A percentile compares a stretch with the other conserved stretches of the same genome.
Evolutionary conservation across 2,113 vertebrate species (phyloP).

Genomic region (Anguilla japonica): DNA sequence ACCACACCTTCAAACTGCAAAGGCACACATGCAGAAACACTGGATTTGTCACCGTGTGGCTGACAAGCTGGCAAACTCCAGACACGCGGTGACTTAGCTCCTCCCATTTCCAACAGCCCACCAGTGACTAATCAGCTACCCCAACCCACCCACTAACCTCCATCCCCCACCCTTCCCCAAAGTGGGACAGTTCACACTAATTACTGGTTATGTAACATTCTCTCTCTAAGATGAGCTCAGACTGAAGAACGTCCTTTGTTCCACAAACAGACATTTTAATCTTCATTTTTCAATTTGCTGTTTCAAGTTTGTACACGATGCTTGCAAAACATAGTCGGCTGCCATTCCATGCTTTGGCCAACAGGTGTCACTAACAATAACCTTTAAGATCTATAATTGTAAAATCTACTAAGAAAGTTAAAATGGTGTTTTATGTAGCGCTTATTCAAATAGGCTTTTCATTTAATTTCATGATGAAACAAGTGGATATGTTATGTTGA

Average conservation of each 20-base stretch:
- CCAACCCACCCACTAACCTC: background rate
- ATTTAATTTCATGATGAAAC: background rate
- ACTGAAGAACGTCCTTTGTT: background rate
- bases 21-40: no score
- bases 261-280: background rate
- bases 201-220: background rate
- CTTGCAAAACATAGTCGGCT: background rate
- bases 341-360: background rate
- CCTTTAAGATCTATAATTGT: background rate
- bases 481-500: no score
- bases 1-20: no score
- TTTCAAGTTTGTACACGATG: background rate
- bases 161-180: background rate
- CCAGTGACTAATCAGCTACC: background rate
- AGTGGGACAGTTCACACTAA: background rate
- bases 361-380: background rate
- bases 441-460: background rate
- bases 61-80: background rate
- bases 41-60: background rate
- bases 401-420: background rate
- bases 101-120: background rate
- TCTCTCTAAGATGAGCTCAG: background rate
- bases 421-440: background rate
- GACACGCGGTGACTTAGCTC: background rate
- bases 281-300: background rate